Evolutionary conservation across 2,888 invertebrate genomes (phyloP), one percentile per base, ranked within the genome.

Genomic region (Cybosia mesomella): DNA sequence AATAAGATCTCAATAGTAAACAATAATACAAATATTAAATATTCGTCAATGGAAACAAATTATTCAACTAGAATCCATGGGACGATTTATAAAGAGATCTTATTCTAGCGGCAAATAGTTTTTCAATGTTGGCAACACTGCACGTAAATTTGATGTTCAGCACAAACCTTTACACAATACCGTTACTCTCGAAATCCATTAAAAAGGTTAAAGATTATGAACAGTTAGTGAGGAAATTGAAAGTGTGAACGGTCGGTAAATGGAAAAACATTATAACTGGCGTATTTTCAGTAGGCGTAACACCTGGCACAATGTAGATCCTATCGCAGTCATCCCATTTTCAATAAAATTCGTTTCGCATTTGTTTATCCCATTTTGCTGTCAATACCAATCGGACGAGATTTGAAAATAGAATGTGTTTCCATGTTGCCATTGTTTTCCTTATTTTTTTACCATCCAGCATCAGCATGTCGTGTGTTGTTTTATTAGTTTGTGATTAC

Each of bases 1-100:
- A 91, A 92, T 91, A 92, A 92, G 91, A 91, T 91, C 91, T 90
- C 87, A 59, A 68, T 72, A 72, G 59, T 68, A 22, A 63, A 63
- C 55, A 13, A 8, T 15, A 53, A 62, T 15, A 49, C 13, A 39
- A 57, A 21, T 28, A 54, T 1, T 15, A 32, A 28, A 32, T 22
- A 11, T 2, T 43, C 54, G 10, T 15, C 43, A 28, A 21, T 32
- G 18, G 22, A 58, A 64, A 21, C 32, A 58, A 34, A 57, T 24
- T 36, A 63, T 57, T 32, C 53, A 55, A 64, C 58, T 58, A 43
- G 1, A 55, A 57, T 49, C 32, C 22, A 61, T 15, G 8, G 2
- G n/a, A n/a, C 28, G 3, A 32, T 32, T 21, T 53, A 13, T 74
- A 73, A 74, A 79, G 89, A 92, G 91, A 92, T 92, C 92, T 92